Conservation (phyloP, 2,113 vertebrate species). For the Python bivittatus region DNA sequence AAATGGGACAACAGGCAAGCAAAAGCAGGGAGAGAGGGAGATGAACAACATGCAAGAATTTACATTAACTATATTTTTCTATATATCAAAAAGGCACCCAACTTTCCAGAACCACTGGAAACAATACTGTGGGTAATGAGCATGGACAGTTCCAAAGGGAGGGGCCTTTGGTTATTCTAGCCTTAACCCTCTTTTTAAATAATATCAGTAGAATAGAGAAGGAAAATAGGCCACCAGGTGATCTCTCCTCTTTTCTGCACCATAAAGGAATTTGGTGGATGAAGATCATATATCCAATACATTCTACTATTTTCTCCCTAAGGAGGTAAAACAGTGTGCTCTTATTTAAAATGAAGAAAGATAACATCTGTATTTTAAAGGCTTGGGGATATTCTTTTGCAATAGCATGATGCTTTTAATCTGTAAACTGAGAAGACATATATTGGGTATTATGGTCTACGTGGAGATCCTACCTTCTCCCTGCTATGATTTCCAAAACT, state of each 20-base stretch:
- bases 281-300: not conserved
- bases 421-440: not conserved
- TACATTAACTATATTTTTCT: not conserved
- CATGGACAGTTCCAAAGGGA: not conserved
- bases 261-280: not conserved
- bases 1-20: not conserved
- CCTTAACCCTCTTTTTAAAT: not conserved
- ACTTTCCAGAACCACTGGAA: not conserved
- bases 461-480: not conserved
- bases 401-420: not conserved
- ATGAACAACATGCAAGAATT: not conserved
- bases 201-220: not conserved
- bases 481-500: not conserved
- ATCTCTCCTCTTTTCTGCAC: not conserved
- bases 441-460: not conserved
- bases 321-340: not conserved
- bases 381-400: not conserved
- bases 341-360: not conserved
- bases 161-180: not conserved
- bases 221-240: not conserved
- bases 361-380: not conserved
- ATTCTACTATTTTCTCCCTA: not conserved
- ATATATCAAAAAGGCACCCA: not conserved
- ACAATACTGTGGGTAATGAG: not conserved
- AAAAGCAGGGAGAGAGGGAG: not conserved